Base-by-base conservation (phyloP, 1,140 invertebrate species). In the Hylaeus volcanicus region DNA sequence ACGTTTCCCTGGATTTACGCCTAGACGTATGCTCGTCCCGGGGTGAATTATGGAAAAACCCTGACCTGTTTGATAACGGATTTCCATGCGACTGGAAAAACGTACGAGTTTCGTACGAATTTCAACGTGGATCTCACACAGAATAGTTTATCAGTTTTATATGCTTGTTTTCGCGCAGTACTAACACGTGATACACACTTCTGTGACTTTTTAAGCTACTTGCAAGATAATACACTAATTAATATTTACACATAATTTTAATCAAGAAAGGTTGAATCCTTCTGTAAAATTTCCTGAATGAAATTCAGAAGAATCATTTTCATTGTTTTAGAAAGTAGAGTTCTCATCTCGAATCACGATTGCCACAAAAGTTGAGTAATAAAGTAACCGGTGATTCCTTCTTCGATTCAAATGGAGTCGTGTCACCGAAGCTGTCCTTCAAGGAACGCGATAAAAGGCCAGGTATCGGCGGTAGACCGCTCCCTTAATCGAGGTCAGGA, bases 1-100 rank as follows among this genome's bases (percentile, higher is more conserved):
- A 56, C 63, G 79, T 68, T 80, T 55, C 48, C 14, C 14, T 48
- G 61, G 60, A 73, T 79, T 73, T 65, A 8, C 15, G 48, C 37
- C n/a, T 12, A 60, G 60, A 72, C 69, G 68, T 72, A 78, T 63
- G 75, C 60, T 45, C 39, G 9, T 37, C 39, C 26, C 12, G 48
- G 12, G 9, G 26, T 26, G 70, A 79, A 73, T 64, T 64, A 73
- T 79, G 37, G 77, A 79, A 79, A 65, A 56, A 56, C 15, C 55
- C 60, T 73, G 69, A 74, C 39, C 60, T 15, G 60, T 37, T 79
- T 63, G 60, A 4, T n/a, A 43, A 71, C 51, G 48, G 51, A n/a
- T 45, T 37, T 12, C 4, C n/a, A 11, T 4, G 12, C 1, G 45
- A 3, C 15, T 41, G 11, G 3, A 37, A 26, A 43, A 53, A 60